Evolutionary conservation across 2,888 invertebrate species (phyloP), one percentile per base, ranked within the genome.

Genomic region (Vannuccia rotundouncinata): DNA sequence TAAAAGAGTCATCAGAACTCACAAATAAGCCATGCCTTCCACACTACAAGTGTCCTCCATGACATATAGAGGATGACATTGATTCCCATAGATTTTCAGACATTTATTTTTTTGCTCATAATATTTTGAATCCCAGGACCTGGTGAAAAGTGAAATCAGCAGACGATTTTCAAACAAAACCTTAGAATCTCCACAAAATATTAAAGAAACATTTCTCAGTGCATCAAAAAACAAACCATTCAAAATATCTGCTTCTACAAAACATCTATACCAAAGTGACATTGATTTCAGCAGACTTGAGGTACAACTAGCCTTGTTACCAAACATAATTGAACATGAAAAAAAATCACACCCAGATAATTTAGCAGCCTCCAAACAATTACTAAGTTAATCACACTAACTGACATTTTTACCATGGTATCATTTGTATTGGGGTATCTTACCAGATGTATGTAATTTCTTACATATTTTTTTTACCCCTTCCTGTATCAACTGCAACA

Each of bases 191-290:
- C 66, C 66, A 13, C 5, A 66, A 66, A 66, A 66, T 66, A 66
- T 66, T 66, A 2, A 5, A 22, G 66, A 66, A 66, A 27, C n/a
- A n/a, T n/a, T n/a, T n/a, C n/a, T n/a, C n/a, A n/a, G n/a, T n/a
- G 66, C 66, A 66, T 66, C 66, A 66, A 66, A 66, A 22, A 66
- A 66, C 66, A 66, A 66, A 66, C 17, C 66, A 66, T 66, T 66
- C 25, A 27, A 66, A 66, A 66, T 66, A 66, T 66, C 66, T n/a
- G 66, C 13, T 66, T 66, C 66, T 66, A 66, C 66, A 66, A 66
- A 66, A 66, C 25, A 22, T 66, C 66, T 66, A 66, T 66, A 66
- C 66, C 2, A 66, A 66, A 22, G 22, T 66, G 66, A 66, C 25
- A 66, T 22, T 66, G 22, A 66, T 66, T 66, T 66, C 66, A 66